Percentiles rank a stretch among this genome's conserved stretches.
Evolutionary conservation across 1,140 invertebrate genomes (phyloP).

Genomic region (Drosophila athabasca): DNA sequence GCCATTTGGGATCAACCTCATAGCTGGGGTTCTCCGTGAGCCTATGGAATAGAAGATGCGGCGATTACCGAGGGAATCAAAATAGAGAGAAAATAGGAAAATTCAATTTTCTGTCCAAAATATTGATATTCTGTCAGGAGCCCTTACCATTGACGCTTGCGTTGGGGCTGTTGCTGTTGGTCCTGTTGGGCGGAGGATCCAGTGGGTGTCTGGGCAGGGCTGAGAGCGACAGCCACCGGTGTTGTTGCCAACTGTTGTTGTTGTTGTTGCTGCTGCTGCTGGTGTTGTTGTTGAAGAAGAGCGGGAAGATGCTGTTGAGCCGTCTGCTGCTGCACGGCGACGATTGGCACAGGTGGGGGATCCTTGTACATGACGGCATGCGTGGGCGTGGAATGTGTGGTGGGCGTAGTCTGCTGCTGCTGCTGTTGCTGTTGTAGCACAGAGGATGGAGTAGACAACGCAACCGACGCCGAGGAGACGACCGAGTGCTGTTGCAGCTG

Average conservation of each 20-base stretch:
- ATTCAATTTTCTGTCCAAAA: no score
- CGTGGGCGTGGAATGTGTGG: constrained; percentile 83
- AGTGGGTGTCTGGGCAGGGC: constrained; percentile 75
- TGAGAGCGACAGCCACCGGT: constrained; percentile 70
- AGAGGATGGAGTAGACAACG: constrained; percentile 56
- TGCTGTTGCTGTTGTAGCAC: constrained; percentile 62
- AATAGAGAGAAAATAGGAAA: no score
- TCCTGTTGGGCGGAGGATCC: constrained; percentile 61
- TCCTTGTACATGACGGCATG: constrained; percentile 83
- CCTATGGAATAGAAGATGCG: no score
- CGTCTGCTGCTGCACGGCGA: constrained; percentile 69
- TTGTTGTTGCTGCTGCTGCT: constrained; percentile 50
- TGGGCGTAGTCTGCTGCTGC: constrained; percentile 65
- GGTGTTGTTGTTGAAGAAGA: constrained; percentile 61
- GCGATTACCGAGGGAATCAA: no score
- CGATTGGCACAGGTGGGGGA: constrained; percentile 77
- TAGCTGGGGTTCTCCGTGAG: no score
- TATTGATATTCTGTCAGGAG: no score
- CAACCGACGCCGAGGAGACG: constrained; percentile 60
- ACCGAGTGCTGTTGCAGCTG: constrained; percentile 58
- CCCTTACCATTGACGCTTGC: no score
- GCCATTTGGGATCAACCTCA: no score
- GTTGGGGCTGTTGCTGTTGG: constrained; percentile 60
- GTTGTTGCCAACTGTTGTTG: constrained; percentile 71
- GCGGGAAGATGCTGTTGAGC: constrained; percentile 59